Evolutionary conservation across 2,113 vertebrate species (phyloP).

Genomic region (Brachionichthys hirsutus): DNA sequence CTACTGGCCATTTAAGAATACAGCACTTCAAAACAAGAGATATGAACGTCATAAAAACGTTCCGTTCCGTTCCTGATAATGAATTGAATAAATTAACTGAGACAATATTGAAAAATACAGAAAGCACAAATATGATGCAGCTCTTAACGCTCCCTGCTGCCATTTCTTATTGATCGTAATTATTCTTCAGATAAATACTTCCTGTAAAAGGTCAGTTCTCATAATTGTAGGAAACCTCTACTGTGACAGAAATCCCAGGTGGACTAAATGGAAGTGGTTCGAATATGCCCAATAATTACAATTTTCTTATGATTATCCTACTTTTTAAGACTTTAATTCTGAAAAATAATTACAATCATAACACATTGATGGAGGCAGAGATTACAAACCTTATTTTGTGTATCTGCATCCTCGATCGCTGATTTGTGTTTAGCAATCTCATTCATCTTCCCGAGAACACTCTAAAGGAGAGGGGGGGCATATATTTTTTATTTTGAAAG

Average conservation of each 20-base stretch:
- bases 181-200: not conserved
- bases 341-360: not conserved
- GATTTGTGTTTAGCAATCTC: conserved; percentile 95
- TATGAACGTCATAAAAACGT: not conserved
- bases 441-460: conserved; percentile 94
- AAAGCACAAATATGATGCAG: not conserved
- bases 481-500: not conserved
- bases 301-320: too few relatives aligned
- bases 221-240: not conserved
- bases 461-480: conserved; percentile 69
- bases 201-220: not conserved
- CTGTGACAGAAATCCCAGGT: not conserved
- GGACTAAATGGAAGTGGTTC: too few relatives aligned
- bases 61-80: too few relatives aligned
- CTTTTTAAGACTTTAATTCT: not conserved
- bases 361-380: not conserved
- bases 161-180: not conserved
- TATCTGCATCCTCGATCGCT: conserved; percentile 91
- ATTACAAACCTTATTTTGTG: conserved; percentile 87
- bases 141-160: not conserved
- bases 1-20: conserved; percentile 22
- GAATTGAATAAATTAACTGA: too few relatives aligned
- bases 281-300: too few relatives aligned
- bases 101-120: too few relatives aligned
- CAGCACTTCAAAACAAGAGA: conserved; percentile 2